phyloP scores from a whole-genome alignment of 2,888 invertebrate genomes.

The Coleophora deauratella region DNA sequence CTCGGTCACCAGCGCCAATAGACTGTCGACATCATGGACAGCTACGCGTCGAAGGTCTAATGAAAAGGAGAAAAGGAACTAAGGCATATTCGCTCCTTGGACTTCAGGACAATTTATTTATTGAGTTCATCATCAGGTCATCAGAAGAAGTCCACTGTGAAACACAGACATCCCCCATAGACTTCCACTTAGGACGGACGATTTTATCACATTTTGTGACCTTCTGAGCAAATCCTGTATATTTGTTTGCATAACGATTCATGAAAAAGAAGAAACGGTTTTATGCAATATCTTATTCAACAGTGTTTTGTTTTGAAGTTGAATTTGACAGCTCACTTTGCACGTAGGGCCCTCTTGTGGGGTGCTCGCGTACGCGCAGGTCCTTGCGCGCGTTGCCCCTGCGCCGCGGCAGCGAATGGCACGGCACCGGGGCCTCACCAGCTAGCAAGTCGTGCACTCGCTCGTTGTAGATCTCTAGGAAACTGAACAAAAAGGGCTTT shows the following conservation, averaged over 20 bases:
- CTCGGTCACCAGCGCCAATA: constrained; percentile 73
- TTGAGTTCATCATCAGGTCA: too few species aligned
- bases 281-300: too few species aligned
- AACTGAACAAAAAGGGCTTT: constrained; percentile 43
- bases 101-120: too few species aligned
- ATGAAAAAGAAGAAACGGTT: too few species aligned
- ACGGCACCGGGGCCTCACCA: constrained; percentile 53
- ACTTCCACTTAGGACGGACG: too few species aligned
- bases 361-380: constrained; percentile 86
- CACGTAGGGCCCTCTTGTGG: constrained; percentile 84
- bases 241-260: too few species aligned
- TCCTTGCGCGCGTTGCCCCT: constrained; percentile 56
- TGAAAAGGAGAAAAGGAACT: neutral
- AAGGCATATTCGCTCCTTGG: too few species aligned
- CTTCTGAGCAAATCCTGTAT: too few species aligned
- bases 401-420: constrained; percentile 57
- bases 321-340: constrained; percentile 73
- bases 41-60: constrained; percentile 78
- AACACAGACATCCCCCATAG: too few species aligned
- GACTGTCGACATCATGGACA: constrained; percentile 69
- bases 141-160: too few species aligned
- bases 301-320: neutral
- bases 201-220: too few species aligned
- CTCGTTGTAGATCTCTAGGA: constrained; percentile 78
- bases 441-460: constrained; percentile 82